A percentile compares a stretch with the other conserved stretches of the same genome.
Conservation (phyloP, 2,113 vertebrate genomes). For the Aviceda subcristata region DNA sequence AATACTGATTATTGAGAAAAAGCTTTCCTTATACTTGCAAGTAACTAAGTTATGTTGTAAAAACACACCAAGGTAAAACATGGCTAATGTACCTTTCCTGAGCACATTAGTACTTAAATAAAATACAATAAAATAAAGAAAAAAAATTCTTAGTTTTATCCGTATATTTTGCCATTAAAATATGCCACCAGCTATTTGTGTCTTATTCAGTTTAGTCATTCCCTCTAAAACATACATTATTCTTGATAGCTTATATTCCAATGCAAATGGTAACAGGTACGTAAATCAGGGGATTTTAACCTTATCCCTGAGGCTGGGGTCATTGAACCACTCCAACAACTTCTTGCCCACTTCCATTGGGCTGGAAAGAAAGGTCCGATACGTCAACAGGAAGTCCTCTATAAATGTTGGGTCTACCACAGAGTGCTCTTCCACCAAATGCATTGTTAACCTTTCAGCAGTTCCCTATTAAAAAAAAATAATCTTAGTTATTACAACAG, state of each 20-base stretch:
- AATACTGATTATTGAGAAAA: background rate
- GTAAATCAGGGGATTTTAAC: slow-evolving; percentile 63
- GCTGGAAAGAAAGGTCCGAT: slow-evolving; percentile 97
- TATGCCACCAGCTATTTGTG: background rate
- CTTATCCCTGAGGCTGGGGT: slow-evolving; percentile 99
- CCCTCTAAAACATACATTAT: background rate
- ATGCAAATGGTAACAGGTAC: background rate
- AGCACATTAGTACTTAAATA: background rate
- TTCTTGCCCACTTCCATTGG: slow-evolving; percentile 98
- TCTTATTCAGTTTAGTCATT: background rate
- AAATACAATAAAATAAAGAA: background rate
- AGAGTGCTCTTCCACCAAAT: slow-evolving; percentile 97
- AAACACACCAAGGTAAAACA: background rate
- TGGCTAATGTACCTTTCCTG: background rate
- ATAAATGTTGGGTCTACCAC: slow-evolving; percentile 98
- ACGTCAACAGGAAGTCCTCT: slow-evolving; percentile 97
- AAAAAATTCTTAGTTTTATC: background rate
- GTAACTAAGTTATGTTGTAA: background rate
- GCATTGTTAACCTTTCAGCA: slow-evolving; percentile 94
- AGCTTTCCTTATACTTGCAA: background rate
- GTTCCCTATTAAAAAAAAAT: slow-evolving; percentile 81
- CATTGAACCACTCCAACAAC: slow-evolving; percentile 99
- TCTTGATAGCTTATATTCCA: background rate
- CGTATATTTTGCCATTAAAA: background rate
- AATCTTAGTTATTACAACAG: background rate